These are phyloP conservation scores for Drosophila demipolita DNA, from an alignment of 2,888 invertebrate genomes.

Conservation along the genomic window DNA sequence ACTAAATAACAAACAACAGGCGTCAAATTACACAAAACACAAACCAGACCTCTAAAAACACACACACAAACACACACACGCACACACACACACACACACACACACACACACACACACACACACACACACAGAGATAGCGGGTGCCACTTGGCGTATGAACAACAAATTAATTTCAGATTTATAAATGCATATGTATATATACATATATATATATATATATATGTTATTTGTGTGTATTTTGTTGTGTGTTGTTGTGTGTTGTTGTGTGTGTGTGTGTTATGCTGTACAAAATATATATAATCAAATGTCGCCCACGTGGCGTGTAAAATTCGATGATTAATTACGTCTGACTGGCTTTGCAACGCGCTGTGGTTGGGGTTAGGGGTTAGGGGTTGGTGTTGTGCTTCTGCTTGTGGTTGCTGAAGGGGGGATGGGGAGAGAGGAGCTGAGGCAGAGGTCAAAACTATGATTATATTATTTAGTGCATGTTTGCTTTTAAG, in stretches of 20 bases:
- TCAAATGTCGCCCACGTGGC: slow-evolving; percentile 67
- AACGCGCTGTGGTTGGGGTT: not conserved
- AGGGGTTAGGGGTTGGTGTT: not conserved
- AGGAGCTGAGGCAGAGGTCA: slow-evolving; percentile 16
- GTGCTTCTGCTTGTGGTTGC: no score
- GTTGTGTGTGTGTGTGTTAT: slow-evolving; percentile 9
- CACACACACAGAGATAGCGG: not conserved
- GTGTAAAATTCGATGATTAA: slow-evolving; percentile 71
- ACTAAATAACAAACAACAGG: slow-evolving; percentile 80
- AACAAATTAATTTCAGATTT: slow-evolving; percentile 81
- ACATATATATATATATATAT: not conserved
- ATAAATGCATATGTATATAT: slow-evolving; percentile 21
- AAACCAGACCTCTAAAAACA: slow-evolving; percentile 50
- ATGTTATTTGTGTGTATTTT: slow-evolving; percentile 14
- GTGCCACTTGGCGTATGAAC: slow-evolving; percentile 56
- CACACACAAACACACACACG: slow-evolving; percentile 29
- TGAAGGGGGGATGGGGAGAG: not conserved
- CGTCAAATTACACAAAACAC: slow-evolving; percentile 78
- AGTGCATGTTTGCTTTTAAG: not conserved
- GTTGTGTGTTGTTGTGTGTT: slow-evolving; percentile 17
- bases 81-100: slow-evolving; percentile 7
- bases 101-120: slow-evolving; percentile 13
- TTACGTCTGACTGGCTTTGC: slow-evolving; percentile 56
- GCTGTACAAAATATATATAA: slow-evolving; percentile 64
- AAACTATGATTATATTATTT: slow-evolving; percentile 15